These are phyloP conservation scores for Mallotus villosus DNA, from an alignment of 2,797 vertebrate genomes.

Conservation along the genomic window DNA sequence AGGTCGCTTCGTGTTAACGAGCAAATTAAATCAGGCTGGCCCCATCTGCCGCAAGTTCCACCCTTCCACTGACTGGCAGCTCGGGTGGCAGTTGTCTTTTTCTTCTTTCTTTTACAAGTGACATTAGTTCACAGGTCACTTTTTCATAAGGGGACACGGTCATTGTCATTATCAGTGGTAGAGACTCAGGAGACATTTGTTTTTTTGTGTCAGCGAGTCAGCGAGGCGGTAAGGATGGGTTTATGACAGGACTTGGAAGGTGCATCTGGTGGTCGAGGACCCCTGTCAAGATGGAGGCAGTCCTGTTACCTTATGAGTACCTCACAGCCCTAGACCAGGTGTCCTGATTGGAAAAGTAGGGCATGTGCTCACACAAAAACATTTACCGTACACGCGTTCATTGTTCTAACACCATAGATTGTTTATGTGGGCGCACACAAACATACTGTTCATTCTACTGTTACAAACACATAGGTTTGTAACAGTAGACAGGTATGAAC, in stretches of 20 bases:
- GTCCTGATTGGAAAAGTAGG: too few relatives aligned
- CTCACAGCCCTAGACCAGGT: not conserved
- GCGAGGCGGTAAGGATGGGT: constrained; percentile 1
- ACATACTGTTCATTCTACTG: too few relatives aligned
- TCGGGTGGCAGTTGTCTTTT: not conserved
- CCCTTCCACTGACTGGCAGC: constrained; percentile 11
- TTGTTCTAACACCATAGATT: too few relatives aligned
- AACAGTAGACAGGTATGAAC: too few relatives aligned
- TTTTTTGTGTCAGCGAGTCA: not conserved
- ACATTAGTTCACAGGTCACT: constrained; percentile 9
- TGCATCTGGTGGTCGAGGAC: constrained; percentile 13
- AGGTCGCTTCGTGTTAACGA: constrained; percentile 11
- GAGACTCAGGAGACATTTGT: not conserved
- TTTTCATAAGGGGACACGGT: not conserved
- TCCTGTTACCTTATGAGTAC: constrained; percentile 1
- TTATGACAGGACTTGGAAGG: constrained; percentile 17
- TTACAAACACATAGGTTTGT: too few relatives aligned
- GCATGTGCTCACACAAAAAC: too few relatives aligned
- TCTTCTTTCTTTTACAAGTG: not conserved
- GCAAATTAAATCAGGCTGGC: constrained; percentile 15
- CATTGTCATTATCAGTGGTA: not conserved
- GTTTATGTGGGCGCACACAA: too few relatives aligned
- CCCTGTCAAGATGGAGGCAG: constrained; percentile 8
- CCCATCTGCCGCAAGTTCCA: constrained; percentile 11
- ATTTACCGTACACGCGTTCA: too few relatives aligned